A percentile compares a stretch with the other conserved stretches of the same genome.
Conservation (phyloP, 2,113 vertebrate genomes). For the Heterocephalus glaber region DNA sequence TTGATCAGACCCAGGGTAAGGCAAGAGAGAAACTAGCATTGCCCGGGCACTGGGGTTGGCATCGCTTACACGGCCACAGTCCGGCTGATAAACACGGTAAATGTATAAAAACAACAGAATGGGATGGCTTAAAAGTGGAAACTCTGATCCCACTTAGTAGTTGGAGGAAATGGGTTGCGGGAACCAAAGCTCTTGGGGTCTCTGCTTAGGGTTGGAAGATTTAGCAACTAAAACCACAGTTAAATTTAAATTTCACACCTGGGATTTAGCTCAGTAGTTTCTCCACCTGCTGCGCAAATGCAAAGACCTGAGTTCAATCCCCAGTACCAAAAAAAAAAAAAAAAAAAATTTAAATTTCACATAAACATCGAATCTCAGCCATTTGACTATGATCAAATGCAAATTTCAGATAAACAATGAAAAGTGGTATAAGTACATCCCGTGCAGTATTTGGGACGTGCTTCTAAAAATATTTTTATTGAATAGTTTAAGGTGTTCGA, state of each 20-base stretch:
- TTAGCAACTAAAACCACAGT: neutral
- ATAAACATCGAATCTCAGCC: no score
- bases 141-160: neutral
- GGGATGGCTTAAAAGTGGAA: neutral
- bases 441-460: neutral
- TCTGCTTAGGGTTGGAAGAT: neutral
- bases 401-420: neutral
- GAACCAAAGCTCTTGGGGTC: neutral
- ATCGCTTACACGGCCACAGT: neutral
- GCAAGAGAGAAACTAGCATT: neutral
- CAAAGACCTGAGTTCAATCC: no score
- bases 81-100: neutral
- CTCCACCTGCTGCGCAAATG: no score
- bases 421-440: neutral
- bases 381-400: neutral
- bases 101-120: neutral
- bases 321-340: no score
- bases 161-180: neutral
- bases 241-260: no score
- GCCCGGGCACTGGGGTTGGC: no score
- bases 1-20: neutral
- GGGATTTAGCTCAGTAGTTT: no score
- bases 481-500: neutral
- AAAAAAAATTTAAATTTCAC: no score
- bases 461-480: neutral